Evolutionary conservation across 2,113 vertebrate genomes (phyloP), one percentile per base, ranked within the genome.

Genomic region (Cricetomys ansorgei): DNA sequence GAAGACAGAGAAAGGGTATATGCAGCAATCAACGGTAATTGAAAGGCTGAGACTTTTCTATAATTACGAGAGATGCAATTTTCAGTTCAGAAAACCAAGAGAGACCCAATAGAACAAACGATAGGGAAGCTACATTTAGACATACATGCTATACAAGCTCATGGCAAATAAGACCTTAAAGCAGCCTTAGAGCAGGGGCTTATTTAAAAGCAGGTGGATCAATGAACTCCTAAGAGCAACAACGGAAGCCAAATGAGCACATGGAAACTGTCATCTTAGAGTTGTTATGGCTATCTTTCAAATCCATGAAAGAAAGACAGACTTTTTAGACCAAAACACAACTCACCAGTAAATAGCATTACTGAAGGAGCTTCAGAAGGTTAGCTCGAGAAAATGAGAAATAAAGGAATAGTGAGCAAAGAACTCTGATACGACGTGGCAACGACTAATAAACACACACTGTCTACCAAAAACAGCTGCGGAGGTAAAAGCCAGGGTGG

Each of bases 31-130:
- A 88, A 12, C n/a, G 48, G 29, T 40, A 92, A 62, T 1, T 13
- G 13, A 88, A 65, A 72, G 37, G 8, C 59, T 48, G 19, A 84
- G 65, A 85, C 84, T 85, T 84, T 92, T 92, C 50, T 65, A 91
- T 43, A 84, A 45, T 45, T 53, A 91, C 25, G 6, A 91, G 21
- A 62, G 50, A 85, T 37, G 79, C 50, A 89, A 94, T 89, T 94
- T 69, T 92, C 75, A 93, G 62, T 72, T 94, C 31, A 86, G 55
- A 34, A 57, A 95, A 92, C 6, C 5, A 79, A 65, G 50, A 76
- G 81, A 25, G 64, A 81, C 29, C 45, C 67, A 75, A 89, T 3
- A 86, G 45, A 11, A 37, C 45, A 90, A 76, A 92, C 13, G 81
- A 91, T 85, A 94, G 43, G 43, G 31, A 50, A 79, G 43, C 12